phyloP scores from a whole-genome alignment of 1,140 invertebrate species.

The Palaemon carinicauda region DNA sequence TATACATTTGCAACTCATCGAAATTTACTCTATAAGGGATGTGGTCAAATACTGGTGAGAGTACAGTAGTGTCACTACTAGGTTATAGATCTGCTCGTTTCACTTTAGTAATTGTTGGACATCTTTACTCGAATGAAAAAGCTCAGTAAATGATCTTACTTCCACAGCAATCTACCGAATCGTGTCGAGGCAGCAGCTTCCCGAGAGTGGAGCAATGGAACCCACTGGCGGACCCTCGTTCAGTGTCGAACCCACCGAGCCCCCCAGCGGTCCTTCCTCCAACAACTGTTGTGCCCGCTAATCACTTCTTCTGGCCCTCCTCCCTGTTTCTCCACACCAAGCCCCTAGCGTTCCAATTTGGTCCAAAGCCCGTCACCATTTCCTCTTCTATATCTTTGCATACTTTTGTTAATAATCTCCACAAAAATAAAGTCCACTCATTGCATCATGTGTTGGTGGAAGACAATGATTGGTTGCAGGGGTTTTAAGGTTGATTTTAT shows the following conservation, averaged over 20 bases:
- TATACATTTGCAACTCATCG: no score
- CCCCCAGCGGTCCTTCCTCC: constrained; percentile 61
- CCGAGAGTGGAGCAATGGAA: constrained; percentile 67
- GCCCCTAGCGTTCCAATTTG: not conserved
- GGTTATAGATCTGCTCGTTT: not conserved
- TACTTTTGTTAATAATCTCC: not conserved
- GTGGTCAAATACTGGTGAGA: no score
- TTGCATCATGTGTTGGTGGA: constrained; percentile 19
- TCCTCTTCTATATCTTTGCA: not conserved
- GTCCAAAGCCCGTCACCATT: not conserved
- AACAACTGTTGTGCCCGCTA: constrained; percentile 59
- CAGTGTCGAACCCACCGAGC: constrained; percentile 60
- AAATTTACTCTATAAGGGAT: no score
- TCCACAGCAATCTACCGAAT: constrained; percentile 72
- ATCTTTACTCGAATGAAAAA: not conserved
- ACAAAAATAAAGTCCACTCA: not conserved
- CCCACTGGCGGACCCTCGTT: constrained; percentile 58
- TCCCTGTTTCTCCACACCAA: not conserved
- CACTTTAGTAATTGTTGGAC: not conserved
- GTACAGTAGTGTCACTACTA: no score
- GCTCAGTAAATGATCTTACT: not conserved
- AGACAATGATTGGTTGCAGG: constrained; percentile 29
- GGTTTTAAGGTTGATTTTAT: constrained; percentile 39
- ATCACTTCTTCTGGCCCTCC: constrained; percentile 5
- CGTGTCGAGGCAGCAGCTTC: constrained; percentile 72